phyloP scores from a whole-genome alignment of 1,140 invertebrate species.

The Stegodyphus dumicola region DNA sequence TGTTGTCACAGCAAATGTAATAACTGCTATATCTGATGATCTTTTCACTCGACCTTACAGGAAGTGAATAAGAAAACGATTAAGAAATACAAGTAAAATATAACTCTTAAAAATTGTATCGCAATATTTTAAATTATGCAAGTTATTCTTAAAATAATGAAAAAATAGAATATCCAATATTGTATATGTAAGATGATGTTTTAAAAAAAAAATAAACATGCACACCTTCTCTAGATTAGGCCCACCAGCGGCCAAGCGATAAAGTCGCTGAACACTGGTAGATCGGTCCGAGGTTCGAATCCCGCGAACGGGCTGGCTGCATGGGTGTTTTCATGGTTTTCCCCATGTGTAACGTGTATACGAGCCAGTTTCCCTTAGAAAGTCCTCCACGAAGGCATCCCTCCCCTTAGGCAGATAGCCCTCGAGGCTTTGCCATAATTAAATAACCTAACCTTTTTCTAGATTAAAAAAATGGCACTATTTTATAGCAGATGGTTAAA shows the following conservation, averaged over 20 bases:
- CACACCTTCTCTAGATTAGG: neutral
- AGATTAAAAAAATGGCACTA: neutral
- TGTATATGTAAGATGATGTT: neutral
- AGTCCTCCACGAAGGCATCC: too few relatives aligned
- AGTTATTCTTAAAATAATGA: neutral
- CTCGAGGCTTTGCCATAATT: too few relatives aligned
- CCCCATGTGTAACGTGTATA: too few relatives aligned
- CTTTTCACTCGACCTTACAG: slow-evolving; percentile 5
- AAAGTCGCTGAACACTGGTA: too few relatives aligned
- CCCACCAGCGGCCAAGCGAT: too few relatives aligned
- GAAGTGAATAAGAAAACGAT: neutral
- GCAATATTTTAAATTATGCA: neutral
- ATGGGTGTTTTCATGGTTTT: too few relatives aligned
- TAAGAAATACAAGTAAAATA: neutral
- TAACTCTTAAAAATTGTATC: neutral
- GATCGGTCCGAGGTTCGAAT: too few relatives aligned
- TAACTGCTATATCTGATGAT: slow-evolving; percentile 37
- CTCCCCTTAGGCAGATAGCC: too few relatives aligned
- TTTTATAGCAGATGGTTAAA: too few relatives aligned
- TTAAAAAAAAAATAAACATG: neutral
- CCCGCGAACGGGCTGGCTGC: too few relatives aligned
- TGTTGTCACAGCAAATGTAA: slow-evolving; percentile 12
- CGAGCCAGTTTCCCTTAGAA: too few relatives aligned
- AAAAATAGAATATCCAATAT: neutral
- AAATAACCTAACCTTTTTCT: too few relatives aligned